Evolutionary conservation across 1,140 invertebrate species (phyloP).

Genomic region (Ceratitis capitata): DNA sequence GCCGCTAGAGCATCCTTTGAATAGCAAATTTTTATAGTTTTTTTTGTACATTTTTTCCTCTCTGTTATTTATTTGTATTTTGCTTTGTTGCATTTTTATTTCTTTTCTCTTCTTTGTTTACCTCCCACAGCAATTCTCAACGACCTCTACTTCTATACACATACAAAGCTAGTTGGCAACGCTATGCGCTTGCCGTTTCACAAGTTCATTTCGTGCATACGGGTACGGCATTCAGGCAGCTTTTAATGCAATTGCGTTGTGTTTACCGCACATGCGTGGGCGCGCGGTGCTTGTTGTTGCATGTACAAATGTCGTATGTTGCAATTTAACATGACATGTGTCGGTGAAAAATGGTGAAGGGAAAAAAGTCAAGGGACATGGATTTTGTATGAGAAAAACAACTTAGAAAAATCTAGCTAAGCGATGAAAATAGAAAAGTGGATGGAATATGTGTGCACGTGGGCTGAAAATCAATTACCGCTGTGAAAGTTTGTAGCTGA

Average conservation of each 20-base stretch:
- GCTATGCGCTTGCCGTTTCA: not conserved
- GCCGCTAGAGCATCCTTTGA: not conserved
- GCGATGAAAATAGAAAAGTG: not conserved
- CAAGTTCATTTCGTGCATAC: not conserved
- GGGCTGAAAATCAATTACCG: not conserved
- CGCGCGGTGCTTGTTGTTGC: not conserved
- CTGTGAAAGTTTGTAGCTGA: not conserved
- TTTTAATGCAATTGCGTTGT: not conserved
- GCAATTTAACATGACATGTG: constrained; percentile 30
- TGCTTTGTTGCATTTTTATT: not conserved
- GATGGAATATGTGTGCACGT: not conserved
- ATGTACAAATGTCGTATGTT: constrained; percentile 34
- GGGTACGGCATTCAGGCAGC: too few relatives aligned
- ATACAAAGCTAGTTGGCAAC: not conserved
- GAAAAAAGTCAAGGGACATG: not conserved
- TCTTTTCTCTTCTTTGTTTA: not conserved
- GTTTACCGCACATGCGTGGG: constrained; percentile 25
- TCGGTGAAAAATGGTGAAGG: not conserved
- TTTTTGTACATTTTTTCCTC: not conserved
- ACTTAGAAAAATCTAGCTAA: not conserved
- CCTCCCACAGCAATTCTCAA: not conserved
- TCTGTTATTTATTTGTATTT: not conserved
- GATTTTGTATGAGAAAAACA: not conserved
- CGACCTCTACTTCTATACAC: too few relatives aligned
- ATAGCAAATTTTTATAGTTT: not conserved